A percentile compares a stretch with the other conserved stretches of the same genome.
Evolutionary conservation across 37 sponge, comb jelly and placozoan species (phyloP).

Genomic region (Bolinopsis microptera): DNA sequence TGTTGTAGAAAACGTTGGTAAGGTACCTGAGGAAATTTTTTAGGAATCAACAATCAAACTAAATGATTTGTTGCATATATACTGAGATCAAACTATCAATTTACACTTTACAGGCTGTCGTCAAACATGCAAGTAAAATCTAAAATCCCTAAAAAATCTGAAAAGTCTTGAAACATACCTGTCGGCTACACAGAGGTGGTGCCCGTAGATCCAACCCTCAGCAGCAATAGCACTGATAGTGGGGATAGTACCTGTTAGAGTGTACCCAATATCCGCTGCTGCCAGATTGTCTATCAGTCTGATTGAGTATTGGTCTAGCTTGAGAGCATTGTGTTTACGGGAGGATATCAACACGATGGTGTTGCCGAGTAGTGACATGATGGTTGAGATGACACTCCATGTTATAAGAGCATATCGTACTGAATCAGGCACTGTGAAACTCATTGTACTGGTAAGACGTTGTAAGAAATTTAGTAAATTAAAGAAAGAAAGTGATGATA

Average conservation of each 20-base stretch:
- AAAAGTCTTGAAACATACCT: conserved; percentile 7
- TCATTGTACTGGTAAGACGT: no score
- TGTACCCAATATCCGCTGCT: conserved; percentile 32
- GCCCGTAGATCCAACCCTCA: neutral
- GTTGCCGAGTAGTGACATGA: conserved; percentile 1
- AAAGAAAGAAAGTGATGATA: no score
- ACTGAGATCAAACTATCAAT: no score
- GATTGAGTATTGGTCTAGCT: neutral
- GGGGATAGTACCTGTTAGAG: neutral
- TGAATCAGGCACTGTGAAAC: neutral
- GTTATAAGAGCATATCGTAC: neutral
- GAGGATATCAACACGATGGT: neutral
- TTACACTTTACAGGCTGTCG: no score
- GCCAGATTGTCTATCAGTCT: neutral
- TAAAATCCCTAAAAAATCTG: no score
- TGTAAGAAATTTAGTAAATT: no score
- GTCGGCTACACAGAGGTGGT: neutral
- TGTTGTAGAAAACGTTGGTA: conserved; percentile 49
- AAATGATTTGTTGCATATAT: no score
- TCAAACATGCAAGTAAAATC: no score
- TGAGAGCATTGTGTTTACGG: neutral
- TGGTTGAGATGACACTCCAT: neutral
- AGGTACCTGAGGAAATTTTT: no score
- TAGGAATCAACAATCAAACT: no score
- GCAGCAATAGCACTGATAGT: neutral